Conservation (phyloP, 2,888 invertebrate species). For the Gymnosoma rotundatum region DNA sequence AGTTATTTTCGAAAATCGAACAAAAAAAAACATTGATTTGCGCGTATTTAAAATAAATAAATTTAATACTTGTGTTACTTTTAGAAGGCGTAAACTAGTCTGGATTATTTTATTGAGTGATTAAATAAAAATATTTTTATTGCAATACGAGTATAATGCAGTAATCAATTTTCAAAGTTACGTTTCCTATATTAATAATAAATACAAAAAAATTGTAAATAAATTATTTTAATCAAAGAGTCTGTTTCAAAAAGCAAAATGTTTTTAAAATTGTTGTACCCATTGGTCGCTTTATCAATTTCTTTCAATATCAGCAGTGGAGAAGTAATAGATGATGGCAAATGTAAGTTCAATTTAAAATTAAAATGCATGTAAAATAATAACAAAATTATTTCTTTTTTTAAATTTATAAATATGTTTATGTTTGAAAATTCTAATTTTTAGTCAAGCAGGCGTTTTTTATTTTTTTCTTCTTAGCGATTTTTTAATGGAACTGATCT, state of each 20-base stretch:
- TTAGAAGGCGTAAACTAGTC: conserved; percentile 51
- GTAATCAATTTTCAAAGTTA: conserved; percentile 12
- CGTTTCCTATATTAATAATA: not conserved
- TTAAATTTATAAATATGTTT: no score
- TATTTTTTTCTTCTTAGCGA: no score
- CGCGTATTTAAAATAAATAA: conserved; percentile 14
- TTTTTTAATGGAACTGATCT: no score
- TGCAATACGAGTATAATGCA: not conserved
- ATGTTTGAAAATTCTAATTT: no score
- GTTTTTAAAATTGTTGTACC: conserved; percentile 43
- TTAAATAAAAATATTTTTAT: conserved; percentile 16
- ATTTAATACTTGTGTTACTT: not conserved
- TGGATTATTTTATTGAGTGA: not conserved
- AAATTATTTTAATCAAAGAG: not conserved
- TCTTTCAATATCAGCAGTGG: conserved; percentile 54
- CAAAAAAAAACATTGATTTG: not conserved
- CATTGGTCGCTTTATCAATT: conserved; percentile 72
- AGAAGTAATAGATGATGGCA: conserved; percentile 76
- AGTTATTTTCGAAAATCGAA: conserved; percentile 1
- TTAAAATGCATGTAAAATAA: no score
- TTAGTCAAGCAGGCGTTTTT: no score
- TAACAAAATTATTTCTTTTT: no score
- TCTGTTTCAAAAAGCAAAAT: conserved; percentile 26
- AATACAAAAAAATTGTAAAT: not conserved
- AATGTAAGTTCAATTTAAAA: conserved; percentile 75